Conservation (phyloP, 1,140 invertebrate genomes). For the Apis florea region DNA sequence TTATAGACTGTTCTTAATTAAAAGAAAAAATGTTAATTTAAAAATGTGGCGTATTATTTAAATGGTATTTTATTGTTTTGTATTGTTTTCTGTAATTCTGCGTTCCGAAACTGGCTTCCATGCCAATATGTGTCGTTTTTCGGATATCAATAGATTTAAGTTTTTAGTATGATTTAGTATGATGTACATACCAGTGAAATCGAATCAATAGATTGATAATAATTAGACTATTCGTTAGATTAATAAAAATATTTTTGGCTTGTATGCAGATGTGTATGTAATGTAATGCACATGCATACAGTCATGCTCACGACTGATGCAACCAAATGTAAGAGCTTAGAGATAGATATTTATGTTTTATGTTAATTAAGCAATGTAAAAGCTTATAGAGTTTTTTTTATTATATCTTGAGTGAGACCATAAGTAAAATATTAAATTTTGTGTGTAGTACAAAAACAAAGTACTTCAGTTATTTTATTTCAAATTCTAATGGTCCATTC, state of each 20-base stretch:
- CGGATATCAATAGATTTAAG: conserved; percentile 9
- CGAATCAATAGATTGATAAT: conserved; percentile 14
- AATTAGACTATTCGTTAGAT: conserved; percentile 7
- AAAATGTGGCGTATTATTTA: conserved; percentile 52
- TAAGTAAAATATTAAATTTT: neutral
- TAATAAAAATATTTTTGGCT: conserved; percentile 26
- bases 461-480: neutral
- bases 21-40: conserved; percentile 40
- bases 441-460: neutral
- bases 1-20: conserved; percentile 54
- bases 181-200: conserved; percentile 36
- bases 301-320: conserved; percentile 71
- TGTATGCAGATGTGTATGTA: conserved; percentile 22
- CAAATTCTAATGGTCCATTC: neutral
- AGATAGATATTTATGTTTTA: conserved; percentile 64
- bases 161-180: conserved; percentile 24
- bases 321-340: conserved; percentile 74
- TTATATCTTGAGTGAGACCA: conserved; percentile 8
- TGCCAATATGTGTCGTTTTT: neutral
- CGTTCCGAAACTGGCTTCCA: neutral
- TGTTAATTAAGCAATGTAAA: conserved; percentile 29
- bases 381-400: conserved; percentile 4
- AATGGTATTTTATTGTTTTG: conserved; percentile 36
- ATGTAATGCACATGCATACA: conserved; percentile 12
- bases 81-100: neutral